A percentile compares a stretch with the other conserved stretches of the same genome.
Evolutionary conservation across 2,888 invertebrate genomes (phyloP).

Genomic region (Acleris literana): DNA sequence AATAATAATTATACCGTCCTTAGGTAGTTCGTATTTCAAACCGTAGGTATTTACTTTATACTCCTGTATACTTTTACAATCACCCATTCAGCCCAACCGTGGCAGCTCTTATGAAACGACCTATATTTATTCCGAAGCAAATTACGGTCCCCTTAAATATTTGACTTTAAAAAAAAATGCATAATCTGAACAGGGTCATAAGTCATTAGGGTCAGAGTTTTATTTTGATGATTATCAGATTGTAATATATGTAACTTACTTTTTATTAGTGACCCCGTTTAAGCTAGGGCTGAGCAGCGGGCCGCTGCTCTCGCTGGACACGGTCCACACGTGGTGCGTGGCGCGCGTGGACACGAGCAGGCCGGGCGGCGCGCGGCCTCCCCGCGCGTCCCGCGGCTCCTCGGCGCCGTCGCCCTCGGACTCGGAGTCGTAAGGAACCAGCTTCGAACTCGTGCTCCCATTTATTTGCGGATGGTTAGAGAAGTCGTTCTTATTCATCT

Average conservation of each 20-base stretch:
- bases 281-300: conserved; percentile 76
- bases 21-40: no score
- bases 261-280: conserved; percentile 76
- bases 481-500: conserved; percentile 70
- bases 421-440: conserved; percentile 85
- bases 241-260: conserved; percentile 58
- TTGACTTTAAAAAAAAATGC: no score
- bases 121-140: no score
- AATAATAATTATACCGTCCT: no score
- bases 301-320: conserved; percentile 68
- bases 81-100: no score
- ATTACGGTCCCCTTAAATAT: no score
- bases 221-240: background rate
- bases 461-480: conserved; percentile 56
- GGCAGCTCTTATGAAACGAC: no score
- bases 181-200: no score
- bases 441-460: conserved; percentile 59
- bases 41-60: no score
- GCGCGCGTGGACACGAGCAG: conserved; percentile 68
- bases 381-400: conserved; percentile 44
- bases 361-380: conserved; percentile 64
- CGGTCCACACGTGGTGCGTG: conserved; percentile 74
- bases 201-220: no score
- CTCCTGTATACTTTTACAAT: no score
- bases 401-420: conserved; percentile 71